Conservation (phyloP, 2,797 vertebrate genomes). For the Phrynocephalus guinanensis region DNA sequence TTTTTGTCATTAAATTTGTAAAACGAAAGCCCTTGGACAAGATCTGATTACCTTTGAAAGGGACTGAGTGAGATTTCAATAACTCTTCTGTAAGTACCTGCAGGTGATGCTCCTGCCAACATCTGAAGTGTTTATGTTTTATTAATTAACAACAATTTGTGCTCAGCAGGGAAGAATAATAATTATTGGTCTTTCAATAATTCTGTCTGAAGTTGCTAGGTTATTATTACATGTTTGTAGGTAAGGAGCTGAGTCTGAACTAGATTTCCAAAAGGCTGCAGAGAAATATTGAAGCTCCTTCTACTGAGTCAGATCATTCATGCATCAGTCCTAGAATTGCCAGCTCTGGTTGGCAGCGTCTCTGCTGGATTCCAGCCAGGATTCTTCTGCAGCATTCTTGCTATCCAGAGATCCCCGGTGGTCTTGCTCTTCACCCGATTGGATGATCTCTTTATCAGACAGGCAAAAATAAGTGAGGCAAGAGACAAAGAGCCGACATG, state of each 20-base stretch:
- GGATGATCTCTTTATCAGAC: background rate
- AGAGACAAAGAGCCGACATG: background rate
- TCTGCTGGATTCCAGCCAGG: background rate
- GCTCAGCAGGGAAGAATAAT: background rate
- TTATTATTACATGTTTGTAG: background rate
- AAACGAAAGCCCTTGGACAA: conserved; percentile 32
- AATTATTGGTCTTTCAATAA: background rate
- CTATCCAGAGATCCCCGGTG: background rate
- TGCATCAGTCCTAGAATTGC: no score
- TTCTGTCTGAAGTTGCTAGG: background rate
- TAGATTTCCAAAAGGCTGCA: background rate
- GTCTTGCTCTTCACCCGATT: no score
- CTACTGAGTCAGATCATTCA: no score
- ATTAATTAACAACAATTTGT: background rate
- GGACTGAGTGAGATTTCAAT: background rate
- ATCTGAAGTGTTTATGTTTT: background rate
- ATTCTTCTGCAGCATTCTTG: background rate
- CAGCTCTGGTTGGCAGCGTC: no score
- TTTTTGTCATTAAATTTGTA: conserved; percentile 2
- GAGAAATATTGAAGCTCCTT: no score
- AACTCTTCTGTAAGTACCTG: conserved; percentile 10
- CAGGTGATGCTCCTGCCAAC: background rate
- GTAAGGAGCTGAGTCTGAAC: background rate
- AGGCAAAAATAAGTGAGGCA: background rate
- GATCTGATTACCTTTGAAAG: conserved; percentile 17